These are phyloP conservation scores for Ochlodes sylvanus DNA, from an alignment of 2,888 invertebrate species.

Conservation along the genomic window DNA sequence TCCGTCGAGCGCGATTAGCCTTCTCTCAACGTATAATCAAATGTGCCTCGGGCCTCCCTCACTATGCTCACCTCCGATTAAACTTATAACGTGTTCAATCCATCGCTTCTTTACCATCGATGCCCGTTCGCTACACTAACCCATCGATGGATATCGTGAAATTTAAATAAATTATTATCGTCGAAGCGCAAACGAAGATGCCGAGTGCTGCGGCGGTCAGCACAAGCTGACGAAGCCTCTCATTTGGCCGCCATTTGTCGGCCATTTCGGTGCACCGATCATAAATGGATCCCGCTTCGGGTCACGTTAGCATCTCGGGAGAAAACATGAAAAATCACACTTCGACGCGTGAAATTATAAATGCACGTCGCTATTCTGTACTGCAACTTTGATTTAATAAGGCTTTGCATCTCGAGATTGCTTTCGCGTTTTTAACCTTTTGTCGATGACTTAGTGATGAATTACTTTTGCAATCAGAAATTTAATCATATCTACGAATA, in stretches of 20 bases:
- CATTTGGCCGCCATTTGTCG: constrained; percentile 85
- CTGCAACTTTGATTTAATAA: constrained; percentile 39
- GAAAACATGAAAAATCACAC: constrained; percentile 84
- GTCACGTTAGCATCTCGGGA: constrained; percentile 81
- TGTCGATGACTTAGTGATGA: constrained; percentile 21
- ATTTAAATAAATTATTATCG: constrained; percentile 37
- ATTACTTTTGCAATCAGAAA: constrained; percentile 13
- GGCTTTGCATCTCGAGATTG: constrained; percentile 24
- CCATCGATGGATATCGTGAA: constrained; percentile 39
- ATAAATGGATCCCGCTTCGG: constrained; percentile 82
- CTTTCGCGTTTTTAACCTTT: constrained; percentile 21
- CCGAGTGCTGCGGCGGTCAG: constrained; percentile 70
- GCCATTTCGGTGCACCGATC: constrained; percentile 84
- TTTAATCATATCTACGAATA: neutral
- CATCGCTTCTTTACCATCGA: constrained; percentile 51
- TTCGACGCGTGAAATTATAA: constrained; percentile 75
- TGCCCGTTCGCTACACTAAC: neutral
- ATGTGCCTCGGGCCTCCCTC: constrained; percentile 76
- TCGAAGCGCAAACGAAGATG: constrained; percentile 63
- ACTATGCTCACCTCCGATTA: constrained; percentile 51
- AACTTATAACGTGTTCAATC: constrained; percentile 41
- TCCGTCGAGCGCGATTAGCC: constrained; percentile 85
- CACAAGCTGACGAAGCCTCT: constrained; percentile 81
- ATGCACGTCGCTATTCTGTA: constrained; percentile 44
- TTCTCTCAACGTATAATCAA: constrained; percentile 85